Conservation (phyloP, 2,797 vertebrate genomes). For the Cyclura pinguis region DNA sequence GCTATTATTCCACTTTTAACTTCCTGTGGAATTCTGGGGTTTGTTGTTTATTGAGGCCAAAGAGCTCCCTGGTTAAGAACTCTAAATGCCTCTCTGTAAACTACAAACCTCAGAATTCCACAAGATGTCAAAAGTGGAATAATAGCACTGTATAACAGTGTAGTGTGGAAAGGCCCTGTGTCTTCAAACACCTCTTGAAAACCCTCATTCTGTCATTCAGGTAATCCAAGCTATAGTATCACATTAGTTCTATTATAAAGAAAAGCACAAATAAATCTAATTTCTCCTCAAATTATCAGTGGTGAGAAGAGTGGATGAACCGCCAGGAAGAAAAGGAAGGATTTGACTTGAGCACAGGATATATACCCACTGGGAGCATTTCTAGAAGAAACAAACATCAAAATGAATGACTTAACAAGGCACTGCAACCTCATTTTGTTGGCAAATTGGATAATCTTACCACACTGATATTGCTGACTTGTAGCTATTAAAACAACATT, state of each 20-base stretch:
- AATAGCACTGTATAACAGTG: no score
- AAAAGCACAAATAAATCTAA: slow-evolving; percentile 43
- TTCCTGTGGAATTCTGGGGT: no score
- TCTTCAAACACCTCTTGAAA: neutral
- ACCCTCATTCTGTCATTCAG: slow-evolving; percentile 14
- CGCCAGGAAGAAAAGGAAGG: slow-evolving; percentile 49
- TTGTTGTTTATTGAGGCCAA: no score
- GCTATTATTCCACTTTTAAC: no score
- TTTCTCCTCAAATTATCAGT: slow-evolving; percentile 40
- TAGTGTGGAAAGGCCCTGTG: neutral
- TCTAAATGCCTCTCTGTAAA: no score
- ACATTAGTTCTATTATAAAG: slow-evolving; percentile 32
- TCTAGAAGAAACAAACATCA: slow-evolving; percentile 69
- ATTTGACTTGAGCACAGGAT: slow-evolving; percentile 58
- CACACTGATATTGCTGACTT: slow-evolving; percentile 55
- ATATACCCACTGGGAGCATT: slow-evolving; percentile 63
- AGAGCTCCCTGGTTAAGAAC: no score
- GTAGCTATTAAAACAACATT: slow-evolving; percentile 61
- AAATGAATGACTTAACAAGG: slow-evolving; percentile 68
- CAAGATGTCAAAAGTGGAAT: no score
- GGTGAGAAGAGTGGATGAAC: slow-evolving; percentile 52
- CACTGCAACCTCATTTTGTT: slow-evolving; percentile 67
- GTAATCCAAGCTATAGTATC: no score
- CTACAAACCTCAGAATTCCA: no score
- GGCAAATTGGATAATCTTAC: slow-evolving; percentile 69